Evolutionary conservation across 2,888 invertebrate genomes (phyloP).

Genomic region (Sesamia inferens): DNA sequence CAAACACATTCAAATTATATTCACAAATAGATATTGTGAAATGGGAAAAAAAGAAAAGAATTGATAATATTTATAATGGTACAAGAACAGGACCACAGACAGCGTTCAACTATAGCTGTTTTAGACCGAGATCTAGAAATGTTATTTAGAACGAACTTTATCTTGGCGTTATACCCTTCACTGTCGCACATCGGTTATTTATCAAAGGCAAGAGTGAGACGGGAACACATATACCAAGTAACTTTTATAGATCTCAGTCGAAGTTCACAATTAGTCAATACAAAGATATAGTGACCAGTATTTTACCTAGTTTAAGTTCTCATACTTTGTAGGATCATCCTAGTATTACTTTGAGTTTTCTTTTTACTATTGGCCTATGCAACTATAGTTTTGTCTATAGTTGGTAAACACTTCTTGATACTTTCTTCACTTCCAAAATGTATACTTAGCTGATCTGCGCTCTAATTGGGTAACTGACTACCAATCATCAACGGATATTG

Average conservation of each 20-base stretch:
- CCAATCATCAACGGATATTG: neutral
- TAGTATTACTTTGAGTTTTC: slow-evolving; percentile 50
- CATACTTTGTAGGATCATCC: slow-evolving; percentile 40
- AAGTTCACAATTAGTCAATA: slow-evolving; percentile 35
- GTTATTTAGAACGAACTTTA: neutral
- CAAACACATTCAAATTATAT: slow-evolving; percentile 25
- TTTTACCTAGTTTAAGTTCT: slow-evolving; percentile 61
- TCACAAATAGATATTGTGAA: slow-evolving; percentile 14
- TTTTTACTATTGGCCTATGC: slow-evolving; percentile 5
- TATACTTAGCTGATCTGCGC: slow-evolving; percentile 26
- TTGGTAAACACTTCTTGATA: slow-evolving; percentile 28
- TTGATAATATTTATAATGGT: slow-evolving; percentile 49
- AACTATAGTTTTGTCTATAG: neutral
- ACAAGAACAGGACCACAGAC: slow-evolving; percentile 37
- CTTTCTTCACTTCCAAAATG: slow-evolving; percentile 35
- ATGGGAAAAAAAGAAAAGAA: slow-evolving; percentile 3
- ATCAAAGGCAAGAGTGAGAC: neutral
- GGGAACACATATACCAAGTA: neutral
- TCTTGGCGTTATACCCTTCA: neutral
- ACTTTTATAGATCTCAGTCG: neutral
- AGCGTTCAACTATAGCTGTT: slow-evolving; percentile 15
- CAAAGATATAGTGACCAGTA: slow-evolving; percentile 61
- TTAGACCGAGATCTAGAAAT: neutral
- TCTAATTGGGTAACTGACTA: neutral
- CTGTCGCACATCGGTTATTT: neutral